These are phyloP conservation scores for Drosophila multiciliata DNA, from an alignment of 2,888 invertebrate species.

Conservation along the genomic window DNA sequence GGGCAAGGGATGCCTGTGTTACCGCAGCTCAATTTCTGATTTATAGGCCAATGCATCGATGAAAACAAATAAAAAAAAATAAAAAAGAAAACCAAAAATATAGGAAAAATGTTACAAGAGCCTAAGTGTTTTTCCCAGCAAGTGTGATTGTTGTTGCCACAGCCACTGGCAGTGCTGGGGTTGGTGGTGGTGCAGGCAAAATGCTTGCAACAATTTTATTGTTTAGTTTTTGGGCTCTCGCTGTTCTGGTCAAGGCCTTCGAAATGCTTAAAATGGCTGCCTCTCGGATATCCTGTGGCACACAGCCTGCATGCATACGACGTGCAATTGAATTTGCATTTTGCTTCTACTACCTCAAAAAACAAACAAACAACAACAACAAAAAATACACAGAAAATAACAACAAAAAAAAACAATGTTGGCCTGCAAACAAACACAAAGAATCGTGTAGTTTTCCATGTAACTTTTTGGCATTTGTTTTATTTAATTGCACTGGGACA, in stretches of 20 bases:
- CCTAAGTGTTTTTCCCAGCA: conserved; percentile 46
- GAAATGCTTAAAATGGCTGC: conserved; percentile 74
- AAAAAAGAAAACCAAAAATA: conserved; percentile 1
- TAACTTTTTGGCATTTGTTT: conserved; percentile 63
- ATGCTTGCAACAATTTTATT: conserved; percentile 62
- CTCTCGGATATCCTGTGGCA: conserved; percentile 70
- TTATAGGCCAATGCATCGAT: conserved; percentile 53
- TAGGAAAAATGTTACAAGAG: conserved; percentile 26
- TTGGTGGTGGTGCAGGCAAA: conserved; percentile 18
- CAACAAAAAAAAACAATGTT: conserved; percentile 12
- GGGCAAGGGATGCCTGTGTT: neutral
- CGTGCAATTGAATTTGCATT: conserved; percentile 77
- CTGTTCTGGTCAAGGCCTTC: conserved; percentile 64
- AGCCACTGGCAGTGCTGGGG: conserved; percentile 24
- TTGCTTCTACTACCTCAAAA: conserved; percentile 45
- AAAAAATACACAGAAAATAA: too few relatives aligned
- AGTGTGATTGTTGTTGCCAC: conserved; percentile 43
- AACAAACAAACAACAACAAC: neutral
- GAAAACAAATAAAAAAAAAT: conserved; percentile 10
- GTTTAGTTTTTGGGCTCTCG: conserved; percentile 59
- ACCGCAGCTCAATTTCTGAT: conserved; percentile 76
- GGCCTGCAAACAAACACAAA: conserved; percentile 57
- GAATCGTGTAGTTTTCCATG: conserved; percentile 58
- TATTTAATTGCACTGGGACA: conserved; percentile 61
- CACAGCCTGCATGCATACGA: conserved; percentile 54